Conservation (phyloP, 2,797 vertebrate genomes). For the Cheirogaleus major region DNA sequence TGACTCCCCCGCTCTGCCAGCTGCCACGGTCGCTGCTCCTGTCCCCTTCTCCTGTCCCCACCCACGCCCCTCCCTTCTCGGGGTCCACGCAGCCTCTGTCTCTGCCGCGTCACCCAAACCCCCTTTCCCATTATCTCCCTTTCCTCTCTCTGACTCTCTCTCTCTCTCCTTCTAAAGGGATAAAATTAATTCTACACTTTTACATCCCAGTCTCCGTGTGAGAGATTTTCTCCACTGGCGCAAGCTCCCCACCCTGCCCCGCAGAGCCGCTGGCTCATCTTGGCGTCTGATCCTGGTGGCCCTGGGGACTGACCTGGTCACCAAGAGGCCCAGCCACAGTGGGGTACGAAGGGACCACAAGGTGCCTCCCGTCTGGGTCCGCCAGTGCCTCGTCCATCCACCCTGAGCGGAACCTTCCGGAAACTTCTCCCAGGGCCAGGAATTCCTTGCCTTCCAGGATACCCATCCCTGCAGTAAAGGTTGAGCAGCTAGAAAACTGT, state of each 20-base stretch:
- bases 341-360: accelerated
- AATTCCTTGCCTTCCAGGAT: not conserved
- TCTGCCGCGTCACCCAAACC: too few species aligned
- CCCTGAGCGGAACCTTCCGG: not conserved
- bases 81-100: too few species aligned
- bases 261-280: accelerated
- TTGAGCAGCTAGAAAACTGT: not conserved
- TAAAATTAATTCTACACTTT: too few species aligned
- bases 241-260: not conserved
- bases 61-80: too few species aligned
- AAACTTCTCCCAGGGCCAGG: not conserved
- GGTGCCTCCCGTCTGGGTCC: not conserved
- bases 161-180: too few species aligned
- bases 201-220: too few species aligned
- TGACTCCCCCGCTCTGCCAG: too few species aligned
- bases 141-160: too few species aligned
- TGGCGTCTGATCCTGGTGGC: not conserved
- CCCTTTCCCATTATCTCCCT: too few species aligned
- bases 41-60: too few species aligned
- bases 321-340: not conserved
- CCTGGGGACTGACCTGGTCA: not conserved
- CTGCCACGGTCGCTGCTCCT: accelerated
- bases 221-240: too few species aligned
- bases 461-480: not conserved
- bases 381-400: not conserved